Percentiles rank a stretch among this genome's conserved stretches.
phyloP scores from a whole-genome alignment of 2,113 vertebrate genomes.

The Alaudala cheleensis region DNA sequence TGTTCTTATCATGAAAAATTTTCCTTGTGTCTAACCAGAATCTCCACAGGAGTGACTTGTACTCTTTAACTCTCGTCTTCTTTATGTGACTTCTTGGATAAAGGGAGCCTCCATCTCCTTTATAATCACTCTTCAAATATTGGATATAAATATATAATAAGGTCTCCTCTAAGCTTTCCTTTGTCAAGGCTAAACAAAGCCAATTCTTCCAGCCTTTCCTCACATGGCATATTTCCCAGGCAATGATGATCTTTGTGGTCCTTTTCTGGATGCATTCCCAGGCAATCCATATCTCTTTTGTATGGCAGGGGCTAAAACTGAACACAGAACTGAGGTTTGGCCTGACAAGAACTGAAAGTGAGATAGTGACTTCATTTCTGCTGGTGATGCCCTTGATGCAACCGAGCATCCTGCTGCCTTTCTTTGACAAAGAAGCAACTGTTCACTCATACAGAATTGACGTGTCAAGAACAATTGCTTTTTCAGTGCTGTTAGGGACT shows the following conservation, averaged over 20 bases:
- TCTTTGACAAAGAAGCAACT: neutral
- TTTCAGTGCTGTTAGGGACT: neutral
- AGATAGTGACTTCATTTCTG: neutral
- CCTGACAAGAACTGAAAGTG: neutral
- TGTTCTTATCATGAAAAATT: neutral
- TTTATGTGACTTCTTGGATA: neutral
- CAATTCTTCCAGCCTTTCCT: neutral
- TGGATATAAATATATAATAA: neutral
- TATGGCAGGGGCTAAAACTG: neutral
- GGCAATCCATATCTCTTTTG: neutral
- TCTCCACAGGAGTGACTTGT: neutral
- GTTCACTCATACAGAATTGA: neutral
- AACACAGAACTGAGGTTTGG: neutral
- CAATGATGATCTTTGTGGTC: neutral
- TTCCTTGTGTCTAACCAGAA: neutral
- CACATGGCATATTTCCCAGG: neutral
- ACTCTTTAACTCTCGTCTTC: neutral
- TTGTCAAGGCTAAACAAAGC: neutral
- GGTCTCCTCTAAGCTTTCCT: neutral
- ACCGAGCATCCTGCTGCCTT: neutral
- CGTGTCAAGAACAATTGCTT: neutral
- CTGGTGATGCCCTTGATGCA: neutral
- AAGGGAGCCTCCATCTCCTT: neutral
- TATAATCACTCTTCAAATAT: neutral
- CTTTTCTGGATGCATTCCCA: neutral